A percentile compares a stretch with the other conserved stretches of the same genome.
Conservation (phyloP, 2,113 vertebrate genomes). For the Leucopsar rothschildi region DNA sequence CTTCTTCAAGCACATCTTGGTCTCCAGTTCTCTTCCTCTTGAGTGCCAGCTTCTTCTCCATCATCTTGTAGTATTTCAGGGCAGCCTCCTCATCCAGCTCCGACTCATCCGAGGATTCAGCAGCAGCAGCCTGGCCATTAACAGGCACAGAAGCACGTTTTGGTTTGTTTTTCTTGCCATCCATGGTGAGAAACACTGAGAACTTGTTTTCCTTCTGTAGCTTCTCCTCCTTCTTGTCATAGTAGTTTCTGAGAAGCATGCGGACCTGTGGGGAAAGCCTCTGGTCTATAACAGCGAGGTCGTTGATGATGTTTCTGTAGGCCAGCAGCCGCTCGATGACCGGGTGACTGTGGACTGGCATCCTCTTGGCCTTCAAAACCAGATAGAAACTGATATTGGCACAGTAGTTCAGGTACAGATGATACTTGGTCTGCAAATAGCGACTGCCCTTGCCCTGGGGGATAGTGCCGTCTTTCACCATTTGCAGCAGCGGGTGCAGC, state of each 20-base stretch:
- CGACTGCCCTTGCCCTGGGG: slow-evolving; percentile 85
- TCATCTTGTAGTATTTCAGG: slow-evolving; percentile 74
- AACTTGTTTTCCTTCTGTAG: slow-evolving; percentile 42
- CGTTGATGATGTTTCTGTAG: slow-evolving; percentile 87
- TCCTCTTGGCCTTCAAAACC: slow-evolving; percentile 87
- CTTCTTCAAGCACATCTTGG: neutral
- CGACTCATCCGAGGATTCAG: neutral
- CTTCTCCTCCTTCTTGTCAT: neutral
- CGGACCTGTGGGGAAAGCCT: slow-evolving; percentile 79
- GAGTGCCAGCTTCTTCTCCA: slow-evolving; percentile 57
- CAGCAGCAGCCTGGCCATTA: neutral
- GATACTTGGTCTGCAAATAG: slow-evolving; percentile 88
- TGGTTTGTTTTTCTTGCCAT: neutral
- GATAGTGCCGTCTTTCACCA: slow-evolving; percentile 80
- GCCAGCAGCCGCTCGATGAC: slow-evolving; percentile 89
- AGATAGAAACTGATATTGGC: slow-evolving; percentile 96
- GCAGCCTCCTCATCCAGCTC: slow-evolving; percentile 81
- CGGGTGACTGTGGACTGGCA: slow-evolving; percentile 86
- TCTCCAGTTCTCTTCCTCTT: slow-evolving; percentile 68
- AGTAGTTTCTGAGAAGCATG: slow-evolving; percentile 68
- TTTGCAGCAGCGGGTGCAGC: slow-evolving; percentile 83
- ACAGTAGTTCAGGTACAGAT: slow-evolving; percentile 95
- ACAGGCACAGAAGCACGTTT: neutral
- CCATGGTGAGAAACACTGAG: neutral
- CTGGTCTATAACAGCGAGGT: slow-evolving; percentile 79